Conservation (phyloP, 2,888 invertebrate genomes). For the Poecilobothrus nobilitatus region DNA sequence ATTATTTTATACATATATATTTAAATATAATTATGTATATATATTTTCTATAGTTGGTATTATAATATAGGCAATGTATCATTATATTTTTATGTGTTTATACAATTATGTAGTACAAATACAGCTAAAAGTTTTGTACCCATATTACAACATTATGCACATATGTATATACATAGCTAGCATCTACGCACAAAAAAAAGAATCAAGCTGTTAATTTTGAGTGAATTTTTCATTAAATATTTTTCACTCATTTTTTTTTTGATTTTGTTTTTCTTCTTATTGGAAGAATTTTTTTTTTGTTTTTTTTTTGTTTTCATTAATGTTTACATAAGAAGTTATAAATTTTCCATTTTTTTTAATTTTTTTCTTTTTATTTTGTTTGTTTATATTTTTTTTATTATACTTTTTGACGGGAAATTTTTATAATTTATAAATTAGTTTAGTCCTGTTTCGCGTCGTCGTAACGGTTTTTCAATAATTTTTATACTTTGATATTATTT, state of each 20-base stretch:
- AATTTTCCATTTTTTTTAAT: not conserved
- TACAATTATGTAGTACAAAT: too few relatives aligned
- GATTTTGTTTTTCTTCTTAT: not conserved
- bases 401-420: not conserved
- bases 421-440: not conserved
- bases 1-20: too few relatives aligned
- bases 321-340: not conserved
- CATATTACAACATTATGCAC: too few relatives aligned
- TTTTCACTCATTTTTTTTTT: not conserved
- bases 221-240: not conserved
- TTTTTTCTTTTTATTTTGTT: not conserved
- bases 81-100: too few relatives aligned
- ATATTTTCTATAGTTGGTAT: too few relatives aligned
- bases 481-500: not conserved
- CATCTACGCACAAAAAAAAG: too few relatives aligned
- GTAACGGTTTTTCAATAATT: constrained; percentile 1
- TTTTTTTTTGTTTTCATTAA: too few relatives aligned
- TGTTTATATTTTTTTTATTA: too few relatives aligned
- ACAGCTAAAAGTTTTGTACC: too few relatives aligned
- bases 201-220: not conserved
- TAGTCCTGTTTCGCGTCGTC: constrained; percentile 6
- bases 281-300: not conserved
- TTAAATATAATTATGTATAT: too few relatives aligned
- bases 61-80: too few relatives aligned
- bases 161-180: too few relatives aligned